Conservation (phyloP, 1,140 invertebrate species). For the Apis dorsata region DNA sequence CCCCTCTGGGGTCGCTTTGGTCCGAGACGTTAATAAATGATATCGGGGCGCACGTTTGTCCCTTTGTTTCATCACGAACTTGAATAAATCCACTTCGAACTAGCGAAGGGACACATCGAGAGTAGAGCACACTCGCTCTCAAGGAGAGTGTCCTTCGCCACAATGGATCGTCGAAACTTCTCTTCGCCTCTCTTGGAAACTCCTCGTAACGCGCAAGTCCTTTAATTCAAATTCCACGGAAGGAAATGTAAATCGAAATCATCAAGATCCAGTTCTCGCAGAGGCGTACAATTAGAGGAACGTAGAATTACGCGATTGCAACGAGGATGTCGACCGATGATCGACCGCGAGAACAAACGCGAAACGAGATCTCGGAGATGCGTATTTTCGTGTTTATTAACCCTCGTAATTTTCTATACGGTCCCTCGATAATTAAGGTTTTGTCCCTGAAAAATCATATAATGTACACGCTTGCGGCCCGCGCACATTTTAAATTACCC, state of each 20-base stretch:
- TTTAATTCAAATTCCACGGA: neutral
- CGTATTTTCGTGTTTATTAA: conserved; percentile 27
- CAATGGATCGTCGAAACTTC: neutral
- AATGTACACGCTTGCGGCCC: neutral
- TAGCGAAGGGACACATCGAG: neutral
- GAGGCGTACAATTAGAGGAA: neutral
- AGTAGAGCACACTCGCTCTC: neutral
- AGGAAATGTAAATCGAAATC: neutral
- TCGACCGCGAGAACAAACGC: neutral
- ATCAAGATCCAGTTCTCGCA: neutral
- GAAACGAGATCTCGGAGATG: neutral
- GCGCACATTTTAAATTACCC: conserved; percentile 35
- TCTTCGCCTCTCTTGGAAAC: neutral
- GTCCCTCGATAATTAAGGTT: conserved; percentile 23
- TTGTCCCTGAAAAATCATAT: conserved; percentile 24
- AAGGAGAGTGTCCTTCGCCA: too few species aligned
- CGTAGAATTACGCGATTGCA: neutral
- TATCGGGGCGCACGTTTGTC: conserved; percentile 43
- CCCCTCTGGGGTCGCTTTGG: neutral
- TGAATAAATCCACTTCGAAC: conserved; percentile 58
- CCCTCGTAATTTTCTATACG: conserved; percentile 15
- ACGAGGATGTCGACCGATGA: too few species aligned
- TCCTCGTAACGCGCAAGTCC: neutral
- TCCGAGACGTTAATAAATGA: conserved; percentile 64
- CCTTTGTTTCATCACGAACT: conserved; percentile 47